Base-by-base conservation (phyloP, 2,888 invertebrate genomes). In the Drosophila siamana region DNA sequence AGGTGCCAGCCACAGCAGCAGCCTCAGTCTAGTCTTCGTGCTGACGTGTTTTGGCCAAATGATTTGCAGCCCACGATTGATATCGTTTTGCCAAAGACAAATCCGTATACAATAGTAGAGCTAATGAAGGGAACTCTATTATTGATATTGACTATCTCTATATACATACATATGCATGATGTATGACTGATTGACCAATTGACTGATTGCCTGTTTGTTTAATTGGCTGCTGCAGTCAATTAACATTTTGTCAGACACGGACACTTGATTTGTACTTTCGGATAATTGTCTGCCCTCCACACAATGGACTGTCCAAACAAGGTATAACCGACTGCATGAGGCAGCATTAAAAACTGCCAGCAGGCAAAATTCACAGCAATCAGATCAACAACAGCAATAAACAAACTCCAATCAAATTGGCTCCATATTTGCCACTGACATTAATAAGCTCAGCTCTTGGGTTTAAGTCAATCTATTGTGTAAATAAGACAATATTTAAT, bases 151-250 rank as follows among this genome's bases (percentile, higher is more conserved):
- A 24, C 19, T 11, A 47, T 33, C 16, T 48, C 16, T 13, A 6
- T 30, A 19, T 48, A 33, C n/a, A 33, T 30, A 44, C 15, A 33
- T 55, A 44, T 55, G 15, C 24, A 24, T 30, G 30, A 30, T 38
- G 13, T 40, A 44, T 67, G 66, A 83, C 74, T 65, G 78, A 78
- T 78, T 69, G 22, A 47, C 46, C 64, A 51, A 74, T 64, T 74
- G 60, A 63, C 51, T 54, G 60, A 51, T 56, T 46, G 43, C 22
- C 54, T 41, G 61, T 61, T 80, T 76, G 74, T 24, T 56, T 47
- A 64, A 41, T 68, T 65, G 57, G 46, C 69, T 47, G 46, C 69
- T 47, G 71, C 51, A 50, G 67, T 62, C 61, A 41, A 65, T 71
- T 65, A 74, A 62, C 57, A 51, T 54, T 67, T 67, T 61, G 60